Evolutionary conservation across 1,140 invertebrate genomes (phyloP).

Genomic region (Bombus sylvicola): DNA sequence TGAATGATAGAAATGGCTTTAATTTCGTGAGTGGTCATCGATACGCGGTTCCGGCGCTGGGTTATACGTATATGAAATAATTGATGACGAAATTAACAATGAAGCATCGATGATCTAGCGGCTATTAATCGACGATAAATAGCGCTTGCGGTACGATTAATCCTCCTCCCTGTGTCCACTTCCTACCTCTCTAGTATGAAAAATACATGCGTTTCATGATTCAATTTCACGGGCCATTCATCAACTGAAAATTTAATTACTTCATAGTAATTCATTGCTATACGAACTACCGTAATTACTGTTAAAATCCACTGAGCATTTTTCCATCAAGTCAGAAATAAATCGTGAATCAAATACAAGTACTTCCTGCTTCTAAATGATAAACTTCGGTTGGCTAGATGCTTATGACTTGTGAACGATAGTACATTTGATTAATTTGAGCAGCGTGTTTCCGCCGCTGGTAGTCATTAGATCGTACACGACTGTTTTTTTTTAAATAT

Average conservation of each 20-base stretch:
- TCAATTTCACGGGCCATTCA: not conserved
- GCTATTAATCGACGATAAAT: slow-evolving; percentile 54
- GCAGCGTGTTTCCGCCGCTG: no score
- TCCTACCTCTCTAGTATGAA: not conserved
- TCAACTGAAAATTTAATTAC: slow-evolving; percentile 12
- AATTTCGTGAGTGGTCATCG: slow-evolving; percentile 1
- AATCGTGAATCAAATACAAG: slow-evolving; percentile 1
- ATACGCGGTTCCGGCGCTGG: slow-evolving; percentile 4
- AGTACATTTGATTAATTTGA: no score
- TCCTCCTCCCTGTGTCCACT: no score
- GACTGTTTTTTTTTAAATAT: not conserved
- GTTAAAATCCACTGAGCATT: not conserved
- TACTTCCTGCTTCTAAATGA: not conserved
- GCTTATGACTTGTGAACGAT: not conserved
- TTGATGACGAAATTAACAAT: slow-evolving; percentile 63
- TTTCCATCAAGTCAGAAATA: not conserved
- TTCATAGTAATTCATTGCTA: not conserved
- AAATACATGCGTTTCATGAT: not conserved
- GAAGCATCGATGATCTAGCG: slow-evolving; percentile 47
- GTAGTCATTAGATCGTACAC: no score
- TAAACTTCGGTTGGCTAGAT: not conserved
- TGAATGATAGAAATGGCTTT: slow-evolving; percentile 34
- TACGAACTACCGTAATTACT: not conserved
- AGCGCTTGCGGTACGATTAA: slow-evolving; percentile 34
- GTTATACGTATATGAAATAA: slow-evolving; percentile 41